Percentiles rank a stretch among this genome's conserved stretches.
Evolutionary conservation across 2,113 vertebrate genomes (phyloP).

Genomic region (Okapia johnstoni): DNA sequence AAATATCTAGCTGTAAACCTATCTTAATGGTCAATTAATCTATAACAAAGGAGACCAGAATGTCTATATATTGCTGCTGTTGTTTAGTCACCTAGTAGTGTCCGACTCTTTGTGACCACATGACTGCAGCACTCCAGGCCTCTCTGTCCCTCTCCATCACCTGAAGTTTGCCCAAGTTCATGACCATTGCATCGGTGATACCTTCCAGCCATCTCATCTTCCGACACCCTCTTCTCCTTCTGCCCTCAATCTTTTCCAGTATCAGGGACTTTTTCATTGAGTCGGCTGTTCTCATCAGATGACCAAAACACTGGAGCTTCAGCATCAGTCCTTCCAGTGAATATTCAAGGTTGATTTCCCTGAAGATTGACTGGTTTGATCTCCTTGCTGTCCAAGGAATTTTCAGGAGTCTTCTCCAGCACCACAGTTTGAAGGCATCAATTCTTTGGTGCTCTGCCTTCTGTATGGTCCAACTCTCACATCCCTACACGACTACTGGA

Average conservation of each 20-base stretch:
- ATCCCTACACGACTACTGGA: neutral
- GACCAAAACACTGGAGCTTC: neutral
- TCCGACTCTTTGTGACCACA: neutral
- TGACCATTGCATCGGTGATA: neutral
- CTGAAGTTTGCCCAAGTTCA: neutral
- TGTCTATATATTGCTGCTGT: neutral
- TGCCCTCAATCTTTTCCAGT: neutral
- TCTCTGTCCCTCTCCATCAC: neutral
- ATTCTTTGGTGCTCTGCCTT: neutral
- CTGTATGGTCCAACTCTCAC: neutral
- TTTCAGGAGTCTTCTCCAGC: neutral
- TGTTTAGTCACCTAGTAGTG: neutral
- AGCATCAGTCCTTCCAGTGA: neutral
- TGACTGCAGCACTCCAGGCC: neutral
- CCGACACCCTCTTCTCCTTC: neutral
- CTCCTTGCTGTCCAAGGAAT: neutral
- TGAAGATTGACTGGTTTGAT: neutral
- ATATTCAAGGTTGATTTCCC: neutral
- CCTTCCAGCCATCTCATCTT: neutral
- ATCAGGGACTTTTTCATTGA: neutral
- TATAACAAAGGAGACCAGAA: neutral
- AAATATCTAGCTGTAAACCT: neutral
- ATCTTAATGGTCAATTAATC: neutral
- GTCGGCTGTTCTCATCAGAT: neutral
- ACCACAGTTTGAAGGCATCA: neutral